Evolutionary conservation across 2,113 vertebrate genomes (phyloP), one percentile per base, ranked within the genome.

Genomic region (Sula dactylatra): DNA sequence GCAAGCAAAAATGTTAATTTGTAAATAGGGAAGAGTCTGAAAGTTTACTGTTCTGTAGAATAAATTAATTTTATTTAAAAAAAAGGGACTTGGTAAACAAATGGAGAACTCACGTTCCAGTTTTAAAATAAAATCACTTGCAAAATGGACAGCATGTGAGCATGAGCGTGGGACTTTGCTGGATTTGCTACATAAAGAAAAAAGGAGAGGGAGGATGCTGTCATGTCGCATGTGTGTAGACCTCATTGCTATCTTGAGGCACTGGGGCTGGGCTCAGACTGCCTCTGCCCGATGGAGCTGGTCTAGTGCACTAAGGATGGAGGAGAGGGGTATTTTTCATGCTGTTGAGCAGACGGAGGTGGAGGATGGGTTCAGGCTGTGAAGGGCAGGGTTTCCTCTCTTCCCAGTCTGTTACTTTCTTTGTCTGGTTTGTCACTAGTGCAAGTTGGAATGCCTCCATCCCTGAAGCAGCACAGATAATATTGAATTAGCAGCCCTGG

Each of bases 21-120:
- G 97, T 98, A 97, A 95, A 98, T 98, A 98, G 62, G 86, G 86
- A 90, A 97, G 88, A 96, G 93, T 92, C 94, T 97, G 95, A 79
- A 97, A 93, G 94, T 96, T 95, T 97, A 96, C 97, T 95, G 96
- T 91, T 93, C 85, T 95, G 97, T 96, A 97, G 96, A 97, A 97
- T 97, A 98, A 96, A 96, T 95, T 97, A 97, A 96, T 97, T 98
- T 97, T 97, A 97, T 98, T 97, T 90, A 96, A 91, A 90, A 94
- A 49, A 40, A 52, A 16, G 49, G 58, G 34, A 86, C 90, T 89
- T 97, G 92, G 86, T 93, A 91, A 94, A 88, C 42, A 81, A 91
- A 86, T 85, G 82, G 87, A 86, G 66, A 92, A 77, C 45, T 67
- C 2, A 3, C 74, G 78, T 94, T 94, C 62, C 54, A 4, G 84